phyloP scores from a whole-genome alignment of 2,888 invertebrate species.

The Chymomyza amoena region DNA sequence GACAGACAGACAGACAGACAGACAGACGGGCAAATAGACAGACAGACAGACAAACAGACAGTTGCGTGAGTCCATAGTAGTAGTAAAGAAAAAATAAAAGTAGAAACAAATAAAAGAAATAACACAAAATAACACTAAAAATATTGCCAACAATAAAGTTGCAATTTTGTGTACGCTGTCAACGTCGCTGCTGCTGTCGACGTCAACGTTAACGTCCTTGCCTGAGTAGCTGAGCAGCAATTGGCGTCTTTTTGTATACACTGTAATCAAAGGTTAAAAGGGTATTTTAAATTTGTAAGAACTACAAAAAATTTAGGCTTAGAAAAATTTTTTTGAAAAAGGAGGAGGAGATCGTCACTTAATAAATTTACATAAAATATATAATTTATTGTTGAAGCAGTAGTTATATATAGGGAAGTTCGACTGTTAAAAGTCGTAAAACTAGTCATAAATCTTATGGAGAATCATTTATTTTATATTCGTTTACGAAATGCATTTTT shows the following conservation, averaged over 20 bases:
- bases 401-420: no score
- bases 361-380: no score
- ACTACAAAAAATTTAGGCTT: no score
- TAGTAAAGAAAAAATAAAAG: not conserved
- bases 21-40: not conserved
- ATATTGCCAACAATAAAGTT: not conserved
- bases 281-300: no score
- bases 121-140: not conserved
- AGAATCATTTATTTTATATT: no score
- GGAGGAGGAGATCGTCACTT: no score
- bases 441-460: no score
- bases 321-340: no score
- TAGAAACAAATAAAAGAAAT: not conserved
- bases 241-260: not conserved
- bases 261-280: no score
- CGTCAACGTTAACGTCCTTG: constrained; percentile 57
- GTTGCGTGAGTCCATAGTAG: not conserved
- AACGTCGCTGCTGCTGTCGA: not conserved
- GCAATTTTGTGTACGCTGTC: constrained; percentile 1
- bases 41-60: not conserved
- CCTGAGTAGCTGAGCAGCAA: not conserved
- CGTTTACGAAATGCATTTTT: no score
- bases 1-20: not conserved
- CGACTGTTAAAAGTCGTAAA: no score
- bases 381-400: no score